These are phyloP conservation scores for Leptobrachium leishanense DNA, from an alignment of 2,113 vertebrate genomes.

Conservation along the genomic window DNA sequence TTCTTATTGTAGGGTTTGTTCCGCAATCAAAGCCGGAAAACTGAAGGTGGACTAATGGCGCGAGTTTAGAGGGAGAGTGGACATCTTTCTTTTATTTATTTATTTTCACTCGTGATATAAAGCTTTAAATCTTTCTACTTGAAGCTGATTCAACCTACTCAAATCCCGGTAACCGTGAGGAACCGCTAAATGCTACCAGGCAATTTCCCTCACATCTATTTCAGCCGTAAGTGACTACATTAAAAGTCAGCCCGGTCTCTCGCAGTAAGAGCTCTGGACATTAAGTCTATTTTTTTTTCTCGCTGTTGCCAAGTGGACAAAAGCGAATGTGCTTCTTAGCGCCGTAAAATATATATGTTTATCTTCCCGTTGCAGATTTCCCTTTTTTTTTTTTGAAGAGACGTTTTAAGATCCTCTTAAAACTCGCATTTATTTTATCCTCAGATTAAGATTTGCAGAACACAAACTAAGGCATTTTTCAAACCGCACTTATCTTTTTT, in stretches of 20 bases:
- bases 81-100: not conserved
- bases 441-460: conserved; percentile 33
- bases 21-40: not conserved
- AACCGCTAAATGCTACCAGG: not conserved
- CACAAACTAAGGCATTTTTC: conserved; percentile 18
- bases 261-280: conserved; percentile 11
- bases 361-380: conserved; percentile 44
- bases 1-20: not conserved
- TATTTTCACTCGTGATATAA: not conserved
- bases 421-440: conserved; percentile 45
- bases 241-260: conserved; percentile 19
- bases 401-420: conserved; percentile 35
- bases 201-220: conserved; percentile 26
- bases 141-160: conserved; percentile 1
- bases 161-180: not conserved
- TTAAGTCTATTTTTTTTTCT: conserved; percentile 33
- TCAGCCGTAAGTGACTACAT: conserved; percentile 16
- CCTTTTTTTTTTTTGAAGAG: conserved; percentile 2
- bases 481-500: conserved; percentile 38
- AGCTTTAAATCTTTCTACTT: not conserved
- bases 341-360: conserved; percentile 38
- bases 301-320: conserved; percentile 28
- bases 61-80: not conserved
- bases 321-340: conserved; percentile 14
- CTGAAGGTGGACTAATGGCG: not conserved